phyloP scores from a whole-genome alignment of 2,888 invertebrate genomes.

The Brenthis daphne region DNA sequence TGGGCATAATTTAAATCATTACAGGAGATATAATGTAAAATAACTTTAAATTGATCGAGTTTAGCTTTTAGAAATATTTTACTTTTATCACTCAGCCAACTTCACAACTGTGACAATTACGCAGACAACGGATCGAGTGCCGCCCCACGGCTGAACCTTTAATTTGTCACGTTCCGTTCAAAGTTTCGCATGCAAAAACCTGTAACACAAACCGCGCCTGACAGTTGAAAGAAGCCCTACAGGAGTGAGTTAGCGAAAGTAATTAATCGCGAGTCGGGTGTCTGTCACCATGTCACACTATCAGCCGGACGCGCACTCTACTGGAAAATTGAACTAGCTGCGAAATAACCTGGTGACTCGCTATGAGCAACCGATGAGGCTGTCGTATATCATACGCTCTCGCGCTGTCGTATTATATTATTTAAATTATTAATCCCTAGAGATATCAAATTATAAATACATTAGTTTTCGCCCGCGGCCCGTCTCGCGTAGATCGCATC shows the following conservation, averaged over 20 bases:
- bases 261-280: conserved; percentile 66
- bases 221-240: conserved; percentile 71
- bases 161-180: conserved; percentile 44
- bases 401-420: conserved; percentile 4
- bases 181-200: conserved; percentile 55
- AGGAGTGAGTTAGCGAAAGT: conserved; percentile 68
- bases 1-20: neutral
- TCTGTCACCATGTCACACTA: conserved; percentile 74
- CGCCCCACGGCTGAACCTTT: conserved; percentile 39
- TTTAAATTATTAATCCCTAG: conserved; percentile 8
- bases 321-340: conserved; percentile 73
- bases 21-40: neutral
- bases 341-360: conserved; percentile 54
- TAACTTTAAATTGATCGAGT: conserved; percentile 14
- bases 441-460: neutral
- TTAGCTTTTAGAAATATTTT: conserved; percentile 23
- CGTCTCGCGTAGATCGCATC: too few relatives aligned
- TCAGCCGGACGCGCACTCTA: conserved; percentile 64
- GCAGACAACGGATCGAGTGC: conserved; percentile 42
- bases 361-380: conserved; percentile 17
- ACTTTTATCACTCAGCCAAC: conserved; percentile 29
- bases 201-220: conserved; percentile 64
- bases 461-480: neutral
- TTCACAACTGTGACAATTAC: conserved; percentile 43
- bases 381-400: neutral